Base-by-base conservation (phyloP, 2,888 invertebrate species). In the Hedya salicella region DNA sequence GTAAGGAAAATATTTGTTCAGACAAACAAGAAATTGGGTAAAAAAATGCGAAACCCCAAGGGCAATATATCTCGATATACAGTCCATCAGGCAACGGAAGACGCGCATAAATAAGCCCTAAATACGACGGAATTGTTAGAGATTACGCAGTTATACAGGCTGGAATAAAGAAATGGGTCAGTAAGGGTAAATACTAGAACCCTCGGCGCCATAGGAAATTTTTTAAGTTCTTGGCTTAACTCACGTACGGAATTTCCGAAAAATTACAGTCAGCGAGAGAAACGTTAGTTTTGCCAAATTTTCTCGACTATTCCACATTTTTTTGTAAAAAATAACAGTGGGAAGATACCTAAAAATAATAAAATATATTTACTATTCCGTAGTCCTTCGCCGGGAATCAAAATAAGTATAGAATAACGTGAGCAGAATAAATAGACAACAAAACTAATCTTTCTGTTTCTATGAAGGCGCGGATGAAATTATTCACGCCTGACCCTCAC, bases 1-100 rank as follows among this genome's bases (percentile, higher is more conserved):
- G 70, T 71, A 70, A 69, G 73, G 73, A 57, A 78, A 77, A 78
- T 76, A 78, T 77, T 77, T 75, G 72, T 69, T 64, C 69, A 69
- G 68, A 69, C 70, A 71, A 50, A 73, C 70, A 74, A 71, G 72
- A 75, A 71, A 74, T 70, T 69, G 70, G 69, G 70, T 68, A 72
- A 73, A 73, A 72, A 74, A 70, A 73, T 71, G 71, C 68, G 70
- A 70, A 70, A 73, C 68, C 70, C 71, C 67, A 68, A 60, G 11
- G 69, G 71, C 71, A 70, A 74, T 74, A 70, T 73, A 73, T 73
- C 71, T 71, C 70, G 72, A 71, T 69, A 62, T 21, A 75, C 71
- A 72, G 74, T 70, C 71, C 74, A 73, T 74, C 73, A 71, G 68
- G 68, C 70, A 73, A 36, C 62, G 70, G 62, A 62, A 70, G 70